A percentile compares a stretch with the other conserved stretches of the same genome.
Conservation (phyloP, 1,140 invertebrate species). For the Drosophila suzukii region DNA sequence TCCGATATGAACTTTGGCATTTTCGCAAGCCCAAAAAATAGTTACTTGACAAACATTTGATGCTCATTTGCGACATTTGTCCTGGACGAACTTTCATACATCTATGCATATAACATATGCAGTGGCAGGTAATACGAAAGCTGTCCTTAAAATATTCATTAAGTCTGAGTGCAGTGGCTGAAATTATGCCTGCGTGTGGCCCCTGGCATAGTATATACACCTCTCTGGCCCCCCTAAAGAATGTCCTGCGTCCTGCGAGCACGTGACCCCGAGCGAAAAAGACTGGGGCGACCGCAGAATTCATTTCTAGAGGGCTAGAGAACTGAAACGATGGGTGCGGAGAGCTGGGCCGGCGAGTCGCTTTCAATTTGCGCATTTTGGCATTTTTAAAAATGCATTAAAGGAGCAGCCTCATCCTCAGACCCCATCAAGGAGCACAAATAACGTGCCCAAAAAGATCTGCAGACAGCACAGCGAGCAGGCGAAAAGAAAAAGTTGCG, state of each 20-base stretch:
- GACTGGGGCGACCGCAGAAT: slow-evolving; percentile 53
- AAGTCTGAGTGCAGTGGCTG: slow-evolving; percentile 75
- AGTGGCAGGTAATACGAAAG: slow-evolving; percentile 61
- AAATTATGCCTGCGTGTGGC: slow-evolving; percentile 79
- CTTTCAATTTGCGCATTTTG: slow-evolving; percentile 81
- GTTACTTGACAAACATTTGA: slow-evolving; percentile 44
- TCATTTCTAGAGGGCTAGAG: slow-evolving; percentile 4
- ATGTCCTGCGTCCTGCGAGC: slow-evolving; percentile 43
- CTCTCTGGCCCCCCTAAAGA: background rate
- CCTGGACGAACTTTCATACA: slow-evolving; percentile 28
- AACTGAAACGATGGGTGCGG: no score
- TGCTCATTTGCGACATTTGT: slow-evolving; percentile 67
- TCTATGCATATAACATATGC: slow-evolving; percentile 46
- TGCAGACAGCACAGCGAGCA: slow-evolving; percentile 55
- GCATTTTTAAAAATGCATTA: slow-evolving; percentile 82
- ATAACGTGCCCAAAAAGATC: slow-evolving; percentile 76
- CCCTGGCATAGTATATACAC: background rate
- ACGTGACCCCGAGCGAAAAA: slow-evolving; percentile 42
- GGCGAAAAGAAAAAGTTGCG: slow-evolving; percentile 58
- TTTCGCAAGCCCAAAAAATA: background rate
- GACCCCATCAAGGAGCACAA: slow-evolving; percentile 49
- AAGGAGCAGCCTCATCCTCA: slow-evolving; percentile 43
- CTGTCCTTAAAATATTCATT: slow-evolving; percentile 78
- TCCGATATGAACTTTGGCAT: slow-evolving; percentile 30
- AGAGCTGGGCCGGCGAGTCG: slow-evolving; percentile 35